These are phyloP conservation scores for Diaperis boleti DNA, from an alignment of 2,888 invertebrate genomes.

Conservation along the genomic window DNA sequence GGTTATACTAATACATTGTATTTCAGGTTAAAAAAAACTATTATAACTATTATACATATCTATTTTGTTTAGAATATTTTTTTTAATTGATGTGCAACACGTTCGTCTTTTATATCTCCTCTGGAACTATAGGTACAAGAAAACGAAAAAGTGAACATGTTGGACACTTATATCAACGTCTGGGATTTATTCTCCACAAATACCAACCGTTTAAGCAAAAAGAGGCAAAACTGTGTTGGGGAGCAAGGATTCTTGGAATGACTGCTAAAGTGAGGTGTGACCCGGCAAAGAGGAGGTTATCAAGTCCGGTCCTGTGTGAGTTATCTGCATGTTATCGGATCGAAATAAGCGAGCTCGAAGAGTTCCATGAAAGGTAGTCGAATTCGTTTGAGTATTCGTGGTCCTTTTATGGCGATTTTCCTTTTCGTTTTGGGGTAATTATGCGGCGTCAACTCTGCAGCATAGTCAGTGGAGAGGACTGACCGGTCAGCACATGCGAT, in stretches of 20 bases:
- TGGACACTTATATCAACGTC: background rate
- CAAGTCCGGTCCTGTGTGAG: conserved; percentile 23
- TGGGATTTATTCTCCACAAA: background rate
- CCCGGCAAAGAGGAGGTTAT: conserved; percentile 6
- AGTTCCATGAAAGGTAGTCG: conserved; percentile 34
- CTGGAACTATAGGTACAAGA: too few species aligned
- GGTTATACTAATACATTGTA: too few species aligned
- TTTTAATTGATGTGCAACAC: too few species aligned
- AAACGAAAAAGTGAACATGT: too few species aligned
- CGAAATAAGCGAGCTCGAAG: conserved; percentile 16
- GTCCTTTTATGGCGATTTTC: conserved; percentile 38
- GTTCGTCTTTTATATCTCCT: too few species aligned
- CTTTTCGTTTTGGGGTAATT: conserved; percentile 47
- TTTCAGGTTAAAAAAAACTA: too few species aligned
- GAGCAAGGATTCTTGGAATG: conserved; percentile 8
- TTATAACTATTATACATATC: too few species aligned
- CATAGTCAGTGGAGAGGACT: conserved; percentile 31
- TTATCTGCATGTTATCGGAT: conserved; percentile 31
- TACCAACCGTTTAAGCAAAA: background rate
- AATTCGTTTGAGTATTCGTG: conserved; percentile 29
- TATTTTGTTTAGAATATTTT: too few species aligned
- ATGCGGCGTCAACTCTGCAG: conserved; percentile 48
- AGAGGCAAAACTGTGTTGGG: background rate
- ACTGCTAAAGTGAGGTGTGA: conserved; percentile 9
- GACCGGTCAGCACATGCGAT: conserved; percentile 38